phyloP scores from a whole-genome alignment of 2,888 invertebrate genomes.

The Disparrhopalites patrizii region DNA sequence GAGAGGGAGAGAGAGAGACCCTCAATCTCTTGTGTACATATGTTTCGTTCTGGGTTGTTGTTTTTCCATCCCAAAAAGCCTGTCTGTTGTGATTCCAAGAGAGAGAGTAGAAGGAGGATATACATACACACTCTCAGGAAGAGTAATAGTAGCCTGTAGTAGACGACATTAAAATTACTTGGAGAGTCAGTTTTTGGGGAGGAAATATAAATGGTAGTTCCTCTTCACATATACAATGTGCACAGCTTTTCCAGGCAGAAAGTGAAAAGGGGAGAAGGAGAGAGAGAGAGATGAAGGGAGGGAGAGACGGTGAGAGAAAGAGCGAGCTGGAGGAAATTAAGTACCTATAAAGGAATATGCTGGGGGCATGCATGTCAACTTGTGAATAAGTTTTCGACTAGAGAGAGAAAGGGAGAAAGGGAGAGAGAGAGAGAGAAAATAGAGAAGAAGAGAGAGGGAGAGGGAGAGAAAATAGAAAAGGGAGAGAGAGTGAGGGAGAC shows the following conservation, averaged over 20 bases:
- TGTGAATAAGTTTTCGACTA: constrained; percentile 8
- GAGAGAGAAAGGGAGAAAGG: background rate
- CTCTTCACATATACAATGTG: too few relatives aligned
- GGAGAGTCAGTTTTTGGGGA: background rate
- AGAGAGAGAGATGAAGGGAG: background rate
- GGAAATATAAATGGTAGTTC: too few relatives aligned
- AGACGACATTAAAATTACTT: constrained; percentile 25
- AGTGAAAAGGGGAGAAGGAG: background rate
- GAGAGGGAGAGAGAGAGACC: background rate
- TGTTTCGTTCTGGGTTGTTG: background rate
- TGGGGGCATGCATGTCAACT: constrained; percentile 5
- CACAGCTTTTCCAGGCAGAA: too few relatives aligned
- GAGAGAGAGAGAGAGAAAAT: background rate
- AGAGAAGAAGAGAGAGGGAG: background rate
- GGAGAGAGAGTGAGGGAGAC: too few relatives aligned
- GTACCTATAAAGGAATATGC: constrained; percentile 13
- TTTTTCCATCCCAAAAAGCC: background rate
- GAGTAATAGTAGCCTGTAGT: too few relatives aligned
- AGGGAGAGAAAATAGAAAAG: too few relatives aligned
- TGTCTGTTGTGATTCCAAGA: constrained; percentile 11
- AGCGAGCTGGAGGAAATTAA: background rate
- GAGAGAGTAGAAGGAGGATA: background rate
- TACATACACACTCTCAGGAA: too few relatives aligned
- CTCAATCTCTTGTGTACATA: background rate
- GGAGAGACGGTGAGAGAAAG: background rate